A percentile compares a stretch with the other conserved stretches of the same genome.
These are phyloP conservation scores for Anastrepha ludens DNA, from an alignment of 1,140 invertebrate species.

Conservation along the genomic window DNA sequence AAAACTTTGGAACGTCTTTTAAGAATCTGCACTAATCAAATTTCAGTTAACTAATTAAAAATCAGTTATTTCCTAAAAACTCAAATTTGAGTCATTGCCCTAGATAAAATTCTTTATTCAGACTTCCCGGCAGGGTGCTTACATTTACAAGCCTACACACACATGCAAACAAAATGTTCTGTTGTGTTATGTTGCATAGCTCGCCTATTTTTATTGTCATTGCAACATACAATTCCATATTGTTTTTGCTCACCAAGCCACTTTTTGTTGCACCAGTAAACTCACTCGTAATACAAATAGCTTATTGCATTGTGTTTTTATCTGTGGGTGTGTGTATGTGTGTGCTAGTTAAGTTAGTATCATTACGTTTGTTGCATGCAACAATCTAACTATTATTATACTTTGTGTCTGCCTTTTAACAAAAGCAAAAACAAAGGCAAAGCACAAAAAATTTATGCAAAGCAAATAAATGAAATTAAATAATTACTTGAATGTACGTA, in stretches of 20 bases:
- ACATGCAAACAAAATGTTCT: neutral
- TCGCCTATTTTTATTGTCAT: conserved; percentile 20
- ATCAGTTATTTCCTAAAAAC: no score
- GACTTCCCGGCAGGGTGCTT: neutral
- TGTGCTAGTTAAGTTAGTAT: conserved; percentile 33
- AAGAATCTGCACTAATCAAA: no score
- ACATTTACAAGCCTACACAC: neutral
- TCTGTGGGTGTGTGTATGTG: neutral
- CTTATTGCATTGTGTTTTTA: neutral
- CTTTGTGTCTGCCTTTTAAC: conserved; percentile 27
- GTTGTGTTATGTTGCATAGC: no score
- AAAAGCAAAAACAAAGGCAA: neutral
- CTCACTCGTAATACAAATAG: neutral
- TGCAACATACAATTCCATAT: conserved; percentile 31
- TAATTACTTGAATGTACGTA: neutral
- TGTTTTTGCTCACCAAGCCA: neutral
- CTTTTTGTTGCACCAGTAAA: neutral
- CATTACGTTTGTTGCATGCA: conserved; percentile 49
- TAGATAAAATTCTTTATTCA: no score
- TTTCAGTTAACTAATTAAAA: no score
- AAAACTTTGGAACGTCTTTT: no score
- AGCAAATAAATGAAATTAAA: conserved; percentile 49
- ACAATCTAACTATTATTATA: conserved; percentile 49
- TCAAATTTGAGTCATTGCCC: no score
- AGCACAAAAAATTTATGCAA: neutral